Evolutionary conservation across 2,797 vertebrate genomes (phyloP).

Genomic region (Megaceryle alcyon): DNA sequence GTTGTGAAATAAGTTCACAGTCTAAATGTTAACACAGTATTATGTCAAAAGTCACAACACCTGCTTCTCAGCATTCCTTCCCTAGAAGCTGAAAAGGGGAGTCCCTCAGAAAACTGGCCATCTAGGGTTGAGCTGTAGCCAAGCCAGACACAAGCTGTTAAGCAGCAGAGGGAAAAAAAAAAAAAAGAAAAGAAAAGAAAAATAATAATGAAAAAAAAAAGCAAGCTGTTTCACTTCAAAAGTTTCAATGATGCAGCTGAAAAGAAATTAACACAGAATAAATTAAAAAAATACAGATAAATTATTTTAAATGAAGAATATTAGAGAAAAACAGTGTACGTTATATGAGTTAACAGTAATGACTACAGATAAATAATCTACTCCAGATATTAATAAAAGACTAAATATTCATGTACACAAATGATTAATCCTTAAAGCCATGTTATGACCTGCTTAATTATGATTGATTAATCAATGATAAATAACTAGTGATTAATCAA

Average conservation of each 20-base stretch:
- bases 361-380: neutral
- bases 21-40: neutral
- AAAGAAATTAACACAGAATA: neutral
- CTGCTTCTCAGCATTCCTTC: neutral
- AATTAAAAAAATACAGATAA: neutral
- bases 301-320: neutral
- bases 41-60: neutral
- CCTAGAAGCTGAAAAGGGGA: neutral
- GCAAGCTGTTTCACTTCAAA: neutral
- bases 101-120: neutral
- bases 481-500: slow-evolving; percentile 29
- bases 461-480: slow-evolving; percentile 21
- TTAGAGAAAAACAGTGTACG: neutral
- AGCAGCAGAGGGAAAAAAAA: neutral
- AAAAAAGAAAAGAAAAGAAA: too few species aligned
- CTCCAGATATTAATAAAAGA: neutral
- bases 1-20: neutral
- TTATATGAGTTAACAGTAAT: neutral
- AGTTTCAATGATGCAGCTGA: neutral
- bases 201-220: too few species aligned
- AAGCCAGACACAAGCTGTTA: neutral
- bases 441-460: slow-evolving; percentile 31
- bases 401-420: slow-evolving; percentile 34
- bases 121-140: neutral
- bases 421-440: slow-evolving; percentile 32